phyloP scores from a whole-genome alignment of 2,797 vertebrate species.

The Cercopithecus neglectus region DNA sequence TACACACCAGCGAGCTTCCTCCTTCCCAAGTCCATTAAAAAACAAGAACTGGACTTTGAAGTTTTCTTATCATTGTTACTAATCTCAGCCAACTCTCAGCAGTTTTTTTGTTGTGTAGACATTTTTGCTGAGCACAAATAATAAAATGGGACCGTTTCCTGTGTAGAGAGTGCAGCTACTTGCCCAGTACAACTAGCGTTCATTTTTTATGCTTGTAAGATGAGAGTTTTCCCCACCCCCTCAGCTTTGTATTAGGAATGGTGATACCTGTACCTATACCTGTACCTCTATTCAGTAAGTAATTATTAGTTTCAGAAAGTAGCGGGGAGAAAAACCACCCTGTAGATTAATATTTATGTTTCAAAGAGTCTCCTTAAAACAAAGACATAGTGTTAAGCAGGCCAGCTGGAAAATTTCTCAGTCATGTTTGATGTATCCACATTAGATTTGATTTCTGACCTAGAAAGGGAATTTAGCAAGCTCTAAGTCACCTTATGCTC shows the following conservation, averaged over 20 bases:
- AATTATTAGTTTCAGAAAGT: conserved; percentile 26
- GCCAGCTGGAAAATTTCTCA: conserved; percentile 63
- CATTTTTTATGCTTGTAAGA: neutral
- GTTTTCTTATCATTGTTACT: neutral
- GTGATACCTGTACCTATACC: neutral
- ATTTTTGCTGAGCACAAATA: conserved; percentile 47
- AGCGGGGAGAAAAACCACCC: neutral
- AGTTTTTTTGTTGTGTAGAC: conserved; percentile 29
- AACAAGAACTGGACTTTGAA: neutral
- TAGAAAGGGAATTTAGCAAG: conserved; percentile 45
- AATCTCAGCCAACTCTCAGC: conserved; percentile 10
- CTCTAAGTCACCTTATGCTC: neutral
- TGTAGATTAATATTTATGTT: conserved; percentile 65
- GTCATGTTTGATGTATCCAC: conserved; percentile 24
- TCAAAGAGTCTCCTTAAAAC: conserved; percentile 43
- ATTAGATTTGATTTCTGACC: conserved; percentile 51
- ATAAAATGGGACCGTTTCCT: conserved; percentile 52
- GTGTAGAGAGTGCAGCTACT: conserved; percentile 76
- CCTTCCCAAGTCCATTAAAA: neutral
- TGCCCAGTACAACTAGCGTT: conserved; percentile 32
- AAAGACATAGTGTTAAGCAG: conserved; percentile 4
- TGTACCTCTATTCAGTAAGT: neutral
- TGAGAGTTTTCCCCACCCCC: neutral
- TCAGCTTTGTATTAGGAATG: neutral
- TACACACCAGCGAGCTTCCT: neutral